These are phyloP conservation scores for Bombus breviceps DNA, from an alignment of 1,140 invertebrate genomes.

Conservation along the genomic window DNA sequence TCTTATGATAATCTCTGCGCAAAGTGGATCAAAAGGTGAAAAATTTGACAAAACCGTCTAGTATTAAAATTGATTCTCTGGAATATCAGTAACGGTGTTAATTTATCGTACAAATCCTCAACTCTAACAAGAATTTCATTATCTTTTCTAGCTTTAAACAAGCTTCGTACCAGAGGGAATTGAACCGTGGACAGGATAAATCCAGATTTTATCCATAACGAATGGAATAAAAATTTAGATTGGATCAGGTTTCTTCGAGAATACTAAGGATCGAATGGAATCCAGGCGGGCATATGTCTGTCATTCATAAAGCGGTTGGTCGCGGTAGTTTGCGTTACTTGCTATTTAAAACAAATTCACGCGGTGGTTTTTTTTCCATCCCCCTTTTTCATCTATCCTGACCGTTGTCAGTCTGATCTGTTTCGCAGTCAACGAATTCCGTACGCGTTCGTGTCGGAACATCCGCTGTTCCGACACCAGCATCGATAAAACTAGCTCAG, in stretches of 20 bases:
- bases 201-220: not conserved
- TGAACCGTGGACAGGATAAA: too few species aligned
- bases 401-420: slow-evolving; percentile 33
- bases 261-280: not conserved
- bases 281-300: slow-evolving; percentile 12
- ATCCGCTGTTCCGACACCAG: slow-evolving; percentile 43
- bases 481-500: slow-evolving; percentile 55
- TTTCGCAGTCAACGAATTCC: slow-evolving; percentile 51
- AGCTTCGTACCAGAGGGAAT: not conserved
- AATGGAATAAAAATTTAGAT: not conserved
- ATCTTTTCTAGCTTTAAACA: not conserved
- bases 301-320: slow-evolving; percentile 17
- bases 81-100: not conserved
- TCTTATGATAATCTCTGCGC: not conserved
- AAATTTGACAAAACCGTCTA: not conserved
- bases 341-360: slow-evolving; percentile 53
- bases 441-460: slow-evolving; percentile 27
- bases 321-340: slow-evolving; percentile 18
- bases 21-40: too few species aligned
- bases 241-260: not conserved
- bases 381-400: slow-evolving; percentile 8
- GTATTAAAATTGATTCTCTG: not conserved
- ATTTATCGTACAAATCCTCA: not conserved
- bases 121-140: not conserved
- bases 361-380: slow-evolving; percentile 15